phyloP scores from a whole-genome alignment of 1,140 invertebrate genomes.

The Hydropsyche tenuis region DNA sequence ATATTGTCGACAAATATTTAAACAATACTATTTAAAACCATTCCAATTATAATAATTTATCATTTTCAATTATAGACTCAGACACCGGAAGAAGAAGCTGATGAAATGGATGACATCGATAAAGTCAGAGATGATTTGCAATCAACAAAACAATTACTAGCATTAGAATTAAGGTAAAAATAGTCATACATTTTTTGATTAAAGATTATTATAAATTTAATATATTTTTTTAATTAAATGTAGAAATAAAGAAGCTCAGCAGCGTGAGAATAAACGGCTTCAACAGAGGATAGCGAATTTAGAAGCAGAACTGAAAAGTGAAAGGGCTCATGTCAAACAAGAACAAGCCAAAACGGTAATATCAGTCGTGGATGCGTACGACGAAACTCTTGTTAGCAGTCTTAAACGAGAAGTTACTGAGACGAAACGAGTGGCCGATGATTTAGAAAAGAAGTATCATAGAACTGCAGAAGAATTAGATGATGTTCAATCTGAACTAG shows the following conservation, averaged over 20 bases:
- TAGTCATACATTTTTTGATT: background rate
- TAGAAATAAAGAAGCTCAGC: constrained; percentile 83
- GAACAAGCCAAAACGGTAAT: constrained; percentile 69
- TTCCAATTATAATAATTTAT: background rate
- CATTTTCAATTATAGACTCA: constrained; percentile 21
- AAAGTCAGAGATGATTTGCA: constrained; percentile 89
- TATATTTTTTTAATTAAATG: background rate
- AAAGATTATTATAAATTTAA: background rate
- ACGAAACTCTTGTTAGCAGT: constrained; percentile 67
- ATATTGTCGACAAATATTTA: constrained; percentile 42
- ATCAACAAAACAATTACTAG: constrained; percentile 88
- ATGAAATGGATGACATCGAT: constrained; percentile 89
- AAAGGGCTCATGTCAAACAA: constrained; percentile 65
- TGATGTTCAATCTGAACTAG: constrained; percentile 75
- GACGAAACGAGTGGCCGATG: constrained; percentile 77
- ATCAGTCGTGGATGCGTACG: constrained; percentile 62
- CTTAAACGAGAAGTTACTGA: constrained; percentile 78
- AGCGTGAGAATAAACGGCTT: constrained; percentile 85
- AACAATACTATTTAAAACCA: no score
- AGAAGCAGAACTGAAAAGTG: constrained; percentile 76
- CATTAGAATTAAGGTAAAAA: constrained; percentile 73
- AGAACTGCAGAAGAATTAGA: constrained; percentile 77
- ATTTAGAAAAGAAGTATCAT: constrained; percentile 80
- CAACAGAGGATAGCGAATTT: constrained; percentile 77
- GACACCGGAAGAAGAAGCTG: constrained; percentile 66